Base-by-base conservation (phyloP, 2,888 invertebrate genomes). In the Bruchidius siliquastri region DNA sequence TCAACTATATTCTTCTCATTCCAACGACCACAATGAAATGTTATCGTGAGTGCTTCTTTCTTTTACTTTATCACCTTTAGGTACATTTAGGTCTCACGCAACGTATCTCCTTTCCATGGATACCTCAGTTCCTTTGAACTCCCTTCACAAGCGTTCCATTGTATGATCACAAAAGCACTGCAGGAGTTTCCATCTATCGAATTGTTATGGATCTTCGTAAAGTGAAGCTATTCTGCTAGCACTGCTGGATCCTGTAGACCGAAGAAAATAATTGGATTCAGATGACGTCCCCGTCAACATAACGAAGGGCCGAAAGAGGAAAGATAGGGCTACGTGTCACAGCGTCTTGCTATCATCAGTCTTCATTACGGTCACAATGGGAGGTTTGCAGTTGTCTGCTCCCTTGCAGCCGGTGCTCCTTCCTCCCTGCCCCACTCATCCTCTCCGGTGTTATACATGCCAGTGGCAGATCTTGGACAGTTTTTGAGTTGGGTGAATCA, bases 321-420 rank as follows among this genome's bases (percentile, higher is more conserved):
- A 70, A 73, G 72, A 76, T 76, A 49, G 49, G 49, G 18, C 49
- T 49, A 79, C 79, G 77, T 81, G 82, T 83, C 82, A 82, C 83
- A 82, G 79, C 82, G 80, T 83, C 83, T 81, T 81, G 82, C 81
- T 81, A 84, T 84, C 84, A 85, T 85, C 84, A 81, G 83, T 85
- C 85, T 85, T 85, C 85, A 85, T 85, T 85, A 85, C 79, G 79
- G 80, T 80, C 81, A 84, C 85, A 85, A 83, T 84, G 80, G 83
- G 49, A 72, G 79, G 81, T 82, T 82, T 79, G 79, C 80, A 78
- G 81, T 80, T 82, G 82, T 81, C 82, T 82, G 82, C 83, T 82
- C 80, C 81, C 80, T 77, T 79, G 81, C 83, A 83, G 82, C 82
- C 81, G 80, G 75, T 79, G 79, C 78, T 78, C 81, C 80, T 81